Conservation (phyloP, 2,113 vertebrate genomes). For the Cyanistes caeruleus region DNA sequence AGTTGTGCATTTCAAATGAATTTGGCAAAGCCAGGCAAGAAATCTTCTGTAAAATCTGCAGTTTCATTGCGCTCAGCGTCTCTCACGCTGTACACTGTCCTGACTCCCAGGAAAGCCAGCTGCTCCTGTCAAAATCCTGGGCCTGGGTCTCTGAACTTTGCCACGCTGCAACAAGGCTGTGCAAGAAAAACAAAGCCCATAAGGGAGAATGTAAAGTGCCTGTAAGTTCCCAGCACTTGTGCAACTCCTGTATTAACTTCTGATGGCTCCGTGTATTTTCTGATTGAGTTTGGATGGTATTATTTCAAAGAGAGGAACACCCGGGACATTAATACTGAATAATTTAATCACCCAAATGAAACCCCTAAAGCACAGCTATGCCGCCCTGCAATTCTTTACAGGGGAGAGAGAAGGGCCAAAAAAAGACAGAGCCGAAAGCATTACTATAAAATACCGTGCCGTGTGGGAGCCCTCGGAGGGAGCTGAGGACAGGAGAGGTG, state of each 20-base stretch:
- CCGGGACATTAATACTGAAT: background rate
- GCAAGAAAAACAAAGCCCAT: background rate
- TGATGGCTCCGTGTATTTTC: background rate
- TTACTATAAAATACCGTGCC: background rate
- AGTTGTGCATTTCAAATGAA: background rate
- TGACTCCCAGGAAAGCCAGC: background rate
- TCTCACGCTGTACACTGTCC: background rate
- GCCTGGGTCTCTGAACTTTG: background rate
- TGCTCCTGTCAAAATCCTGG: background rate
- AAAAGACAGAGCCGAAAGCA: background rate
- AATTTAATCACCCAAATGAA: constrained; percentile 8
- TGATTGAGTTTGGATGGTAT: background rate
- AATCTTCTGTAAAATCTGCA: constrained; percentile 47
- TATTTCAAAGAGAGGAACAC: background rate
- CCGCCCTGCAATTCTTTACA: fast-evolving
- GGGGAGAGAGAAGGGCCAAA: background rate
- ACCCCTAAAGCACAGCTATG: background rate
- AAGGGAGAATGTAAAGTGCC: background rate
- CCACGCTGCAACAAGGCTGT: background rate
- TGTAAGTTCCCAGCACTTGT: background rate
- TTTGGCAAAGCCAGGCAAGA: background rate
- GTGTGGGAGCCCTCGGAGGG: background rate
- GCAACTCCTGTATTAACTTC: background rate
- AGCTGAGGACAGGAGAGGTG: background rate
- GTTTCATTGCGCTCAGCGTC: background rate